Conservation (phyloP, 2,113 vertebrate species). For the Phrynosoma platyrhinos region DNA sequence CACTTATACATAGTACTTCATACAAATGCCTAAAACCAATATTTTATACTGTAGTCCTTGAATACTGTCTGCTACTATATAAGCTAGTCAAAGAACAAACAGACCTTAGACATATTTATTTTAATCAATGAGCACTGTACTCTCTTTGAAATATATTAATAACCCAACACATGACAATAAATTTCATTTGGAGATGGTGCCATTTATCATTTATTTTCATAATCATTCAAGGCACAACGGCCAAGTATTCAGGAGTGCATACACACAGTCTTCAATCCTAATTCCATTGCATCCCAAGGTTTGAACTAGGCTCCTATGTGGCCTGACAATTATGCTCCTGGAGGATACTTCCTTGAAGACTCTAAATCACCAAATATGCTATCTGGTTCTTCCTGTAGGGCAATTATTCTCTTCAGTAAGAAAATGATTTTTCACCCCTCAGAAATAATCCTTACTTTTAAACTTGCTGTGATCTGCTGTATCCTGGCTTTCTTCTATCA, state of each 20-base stretch:
- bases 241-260: background rate
- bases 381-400: background rate
- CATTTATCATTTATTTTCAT: background rate
- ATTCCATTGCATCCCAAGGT: background rate
- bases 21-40: background rate
- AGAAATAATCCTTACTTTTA: slow-evolving; percentile 86
- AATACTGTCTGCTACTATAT: background rate
- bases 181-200: background rate
- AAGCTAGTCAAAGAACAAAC: background rate
- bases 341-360: background rate
- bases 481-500: slow-evolving; percentile 92
- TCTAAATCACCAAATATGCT: background rate
- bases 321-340: too few relatives aligned
- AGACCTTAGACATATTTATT: background rate
- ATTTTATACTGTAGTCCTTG: background rate
- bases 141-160: background rate
- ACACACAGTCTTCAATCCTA: too few relatives aligned
- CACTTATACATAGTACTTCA: background rate
- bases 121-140: background rate
- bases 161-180: background rate
- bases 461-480: slow-evolving; percentile 91
- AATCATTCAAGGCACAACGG: background rate
- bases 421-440: background rate
- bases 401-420: slow-evolving; percentile 1
- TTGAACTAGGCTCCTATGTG: too few relatives aligned